phyloP scores from a whole-genome alignment of 2,888 invertebrate species.

The Galerucella calmariensis region DNA sequence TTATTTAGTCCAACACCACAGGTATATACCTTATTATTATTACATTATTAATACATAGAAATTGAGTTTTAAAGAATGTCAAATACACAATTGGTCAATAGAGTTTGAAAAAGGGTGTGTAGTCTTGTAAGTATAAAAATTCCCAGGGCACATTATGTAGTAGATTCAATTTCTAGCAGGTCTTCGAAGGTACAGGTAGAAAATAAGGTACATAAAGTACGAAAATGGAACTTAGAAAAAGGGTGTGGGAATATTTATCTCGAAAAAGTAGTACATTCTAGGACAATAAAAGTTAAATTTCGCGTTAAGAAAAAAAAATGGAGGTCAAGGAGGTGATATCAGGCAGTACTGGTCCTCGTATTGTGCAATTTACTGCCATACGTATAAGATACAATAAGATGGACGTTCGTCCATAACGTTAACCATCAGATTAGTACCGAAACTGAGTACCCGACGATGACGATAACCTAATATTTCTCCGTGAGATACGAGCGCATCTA shows the following conservation, averaged over 20 bases:
- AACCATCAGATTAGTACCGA: slow-evolving; percentile 40
- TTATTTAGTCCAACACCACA: not conserved
- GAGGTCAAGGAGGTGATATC: slow-evolving; percentile 42
- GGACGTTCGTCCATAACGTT: slow-evolving; percentile 37
- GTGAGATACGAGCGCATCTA: slow-evolving; percentile 43
- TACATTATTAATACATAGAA: not conserved
- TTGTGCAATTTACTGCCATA: slow-evolving; percentile 35
- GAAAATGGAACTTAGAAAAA: no score
- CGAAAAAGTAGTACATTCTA: slow-evolving; percentile 7
- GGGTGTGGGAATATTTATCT: no score
- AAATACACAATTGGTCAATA: slow-evolving; percentile 4
- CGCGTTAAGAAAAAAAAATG: slow-evolving; percentile 37
- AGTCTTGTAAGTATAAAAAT: slow-evolving; percentile 28
- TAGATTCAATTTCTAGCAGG: slow-evolving; percentile 19
- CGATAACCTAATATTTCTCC: slow-evolving; percentile 47
- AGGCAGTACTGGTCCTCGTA: slow-evolving; percentile 21
- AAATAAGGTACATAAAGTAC: not conserved
- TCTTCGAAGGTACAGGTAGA: slow-evolving; percentile 27
- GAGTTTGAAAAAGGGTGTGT: slow-evolving; percentile 30
- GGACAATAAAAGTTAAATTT: slow-evolving; percentile 20
- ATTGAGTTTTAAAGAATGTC: not conserved
- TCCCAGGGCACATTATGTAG: slow-evolving; percentile 26
- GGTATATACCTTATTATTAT: not conserved
- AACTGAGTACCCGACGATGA: slow-evolving; percentile 22
- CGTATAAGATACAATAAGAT: slow-evolving; percentile 38